Evolutionary conservation across 1,140 invertebrate genomes (phyloP).

Genomic region (Drosophila sulfurigaster): DNA sequence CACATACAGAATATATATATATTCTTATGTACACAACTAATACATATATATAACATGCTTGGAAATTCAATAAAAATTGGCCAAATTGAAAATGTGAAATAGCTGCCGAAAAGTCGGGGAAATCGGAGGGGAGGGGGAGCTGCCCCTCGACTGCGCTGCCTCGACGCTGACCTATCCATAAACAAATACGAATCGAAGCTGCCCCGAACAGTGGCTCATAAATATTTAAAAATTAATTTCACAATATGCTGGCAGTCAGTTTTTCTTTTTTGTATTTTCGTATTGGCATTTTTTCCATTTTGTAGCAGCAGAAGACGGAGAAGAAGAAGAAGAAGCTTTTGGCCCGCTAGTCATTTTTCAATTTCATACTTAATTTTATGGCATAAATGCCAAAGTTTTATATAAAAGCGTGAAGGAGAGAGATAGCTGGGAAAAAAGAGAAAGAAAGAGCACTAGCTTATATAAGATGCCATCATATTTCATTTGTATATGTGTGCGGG

Average conservation of each 20-base stretch:
- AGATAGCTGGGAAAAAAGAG: neutral
- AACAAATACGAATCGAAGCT: conserved; percentile 57
- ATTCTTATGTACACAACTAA: conserved; percentile 10
- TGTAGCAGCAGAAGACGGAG: neutral
- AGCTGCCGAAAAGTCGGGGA: neutral
- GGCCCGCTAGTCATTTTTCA: conserved; percentile 74
- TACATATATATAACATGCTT: conserved; percentile 44
- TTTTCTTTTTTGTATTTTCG: conserved; percentile 17
- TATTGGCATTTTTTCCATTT: conserved; percentile 2
- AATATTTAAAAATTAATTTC: conserved; percentile 84
- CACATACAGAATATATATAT: neutral
- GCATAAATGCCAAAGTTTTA: conserved; percentile 81
- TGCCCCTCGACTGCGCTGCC: neutral
- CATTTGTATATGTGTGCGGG: conserved; percentile 45
- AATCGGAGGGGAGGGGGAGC: neutral
- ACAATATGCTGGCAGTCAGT: conserved; percentile 63
- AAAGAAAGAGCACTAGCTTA: conserved; percentile 46
- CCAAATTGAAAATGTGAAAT: conserved; percentile 48
- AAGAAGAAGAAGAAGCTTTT: conserved; percentile 15
- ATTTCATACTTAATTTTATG: conserved; percentile 83
- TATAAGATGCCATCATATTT: conserved; percentile 73
- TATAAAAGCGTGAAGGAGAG: conserved; percentile 18
- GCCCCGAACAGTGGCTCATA: conserved; percentile 61
- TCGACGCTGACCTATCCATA: conserved; percentile 39
- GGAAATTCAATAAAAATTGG: conserved; percentile 67